phyloP scores from a whole-genome alignment of 1,140 invertebrate species.

The Drosophila sechellia region DNA sequence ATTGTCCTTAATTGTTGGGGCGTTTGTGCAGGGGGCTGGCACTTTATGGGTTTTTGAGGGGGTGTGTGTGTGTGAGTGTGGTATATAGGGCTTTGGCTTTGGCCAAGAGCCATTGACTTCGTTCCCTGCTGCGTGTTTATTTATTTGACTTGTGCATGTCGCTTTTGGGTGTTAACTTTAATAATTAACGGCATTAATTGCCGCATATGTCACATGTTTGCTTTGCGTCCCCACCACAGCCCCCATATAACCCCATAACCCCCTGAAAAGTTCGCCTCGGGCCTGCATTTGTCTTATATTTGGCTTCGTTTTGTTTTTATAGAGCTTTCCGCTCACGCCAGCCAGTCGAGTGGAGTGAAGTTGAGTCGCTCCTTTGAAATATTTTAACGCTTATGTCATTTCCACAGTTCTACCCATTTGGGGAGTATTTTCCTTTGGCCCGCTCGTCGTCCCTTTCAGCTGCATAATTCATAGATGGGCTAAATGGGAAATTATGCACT shows the following conservation, averaged over 20 bases:
- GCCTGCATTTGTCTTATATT: conserved; percentile 43
- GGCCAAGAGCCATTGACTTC: conserved; percentile 35
- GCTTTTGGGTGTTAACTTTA: conserved; percentile 82
- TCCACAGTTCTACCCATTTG: conserved; percentile 12
- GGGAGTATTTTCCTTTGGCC: conserved; percentile 12
- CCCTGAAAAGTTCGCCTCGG: neutral
- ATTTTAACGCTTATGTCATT: conserved; percentile 70
- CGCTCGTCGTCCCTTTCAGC: conserved; percentile 1
- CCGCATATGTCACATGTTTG: conserved; percentile 81
- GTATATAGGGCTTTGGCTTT: conserved; percentile 15
- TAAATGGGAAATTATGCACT: conserved; percentile 58
- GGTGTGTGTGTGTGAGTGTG: neutral
- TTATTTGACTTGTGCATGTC: conserved; percentile 82
- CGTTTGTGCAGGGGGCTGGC: conserved; percentile 41
- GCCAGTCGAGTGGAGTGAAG: no score
- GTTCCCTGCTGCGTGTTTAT: conserved; percentile 70
- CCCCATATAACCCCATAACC: neutral
- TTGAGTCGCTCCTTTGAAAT: conserved; percentile 27
- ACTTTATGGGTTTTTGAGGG: conserved; percentile 31
- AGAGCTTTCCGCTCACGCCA: conserved; percentile 10
- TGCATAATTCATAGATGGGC: conserved; percentile 64
- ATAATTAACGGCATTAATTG: conserved; percentile 83
- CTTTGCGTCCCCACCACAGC: conserved; percentile 21
- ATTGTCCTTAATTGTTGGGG: conserved; percentile 78
- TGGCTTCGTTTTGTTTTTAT: conserved; percentile 36